Evolutionary conservation across 2,797 vertebrate species (phyloP).

Genomic region (Manis javanica): DNA sequence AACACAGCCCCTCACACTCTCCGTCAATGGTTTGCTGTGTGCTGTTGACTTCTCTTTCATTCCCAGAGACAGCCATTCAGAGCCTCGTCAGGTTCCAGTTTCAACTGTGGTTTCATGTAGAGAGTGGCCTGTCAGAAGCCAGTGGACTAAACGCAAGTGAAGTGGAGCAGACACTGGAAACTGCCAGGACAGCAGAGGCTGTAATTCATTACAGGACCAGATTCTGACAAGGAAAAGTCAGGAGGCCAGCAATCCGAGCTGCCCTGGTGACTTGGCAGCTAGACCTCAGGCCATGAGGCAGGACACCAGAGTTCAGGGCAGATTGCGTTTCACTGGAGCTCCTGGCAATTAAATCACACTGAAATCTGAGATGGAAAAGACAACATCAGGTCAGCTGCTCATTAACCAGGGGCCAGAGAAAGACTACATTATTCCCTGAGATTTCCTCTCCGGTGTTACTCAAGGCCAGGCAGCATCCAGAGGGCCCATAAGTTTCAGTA

Average conservation of each 20-base stretch:
- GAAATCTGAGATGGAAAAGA: conserved; percentile 48
- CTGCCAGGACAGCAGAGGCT: conserved; percentile 59
- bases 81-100: conserved; percentile 55
- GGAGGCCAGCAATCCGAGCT: conserved; percentile 66
- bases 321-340: not conserved
- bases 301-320: conserved; percentile 50
- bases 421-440: not conserved
- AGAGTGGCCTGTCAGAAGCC: conserved; percentile 74
- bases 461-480: not conserved
- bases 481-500: not conserved
- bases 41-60: not conserved
- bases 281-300: conserved; percentile 27
- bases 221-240: conserved; percentile 69
- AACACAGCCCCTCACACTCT: not conserved
- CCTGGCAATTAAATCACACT: conserved; percentile 40
- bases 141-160: conserved; percentile 68
- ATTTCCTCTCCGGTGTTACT: not conserved
- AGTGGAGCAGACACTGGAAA: conserved; percentile 53
- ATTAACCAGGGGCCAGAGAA: conserved; percentile 17
- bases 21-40: not conserved
- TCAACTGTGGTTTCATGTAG: conserved; percentile 54
- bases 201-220: conserved; percentile 68
- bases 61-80: conserved; percentile 29
- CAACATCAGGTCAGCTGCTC: conserved; percentile 56
- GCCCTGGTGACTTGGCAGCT: conserved; percentile 58